Conservation (phyloP, 2,888 invertebrate species). For the Poecilus cupreus region DNA sequence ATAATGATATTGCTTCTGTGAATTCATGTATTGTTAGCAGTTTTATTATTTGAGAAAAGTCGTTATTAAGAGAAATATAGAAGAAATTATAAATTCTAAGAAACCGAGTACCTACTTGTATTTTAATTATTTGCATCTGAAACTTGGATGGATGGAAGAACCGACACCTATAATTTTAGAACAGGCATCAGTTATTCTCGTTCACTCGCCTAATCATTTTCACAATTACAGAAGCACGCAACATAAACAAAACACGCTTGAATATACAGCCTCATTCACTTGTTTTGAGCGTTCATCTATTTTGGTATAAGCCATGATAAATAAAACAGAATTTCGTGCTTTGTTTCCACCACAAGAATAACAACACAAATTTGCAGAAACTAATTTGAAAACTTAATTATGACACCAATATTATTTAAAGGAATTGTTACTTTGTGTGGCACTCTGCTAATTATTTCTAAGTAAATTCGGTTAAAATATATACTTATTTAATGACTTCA, state of each 20-base stretch:
- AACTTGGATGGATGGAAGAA: neutral
- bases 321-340: neutral
- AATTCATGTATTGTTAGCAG: neutral
- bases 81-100: neutral
- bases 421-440: too few species aligned
- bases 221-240: constrained; percentile 33
- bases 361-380: too few species aligned
- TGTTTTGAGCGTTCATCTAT: neutral
- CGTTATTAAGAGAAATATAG: neutral
- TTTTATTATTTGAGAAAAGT: neutral
- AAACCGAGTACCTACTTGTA: neutral
- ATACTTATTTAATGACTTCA: too few species aligned
- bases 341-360: neutral
- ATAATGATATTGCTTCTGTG: neutral
- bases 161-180: constrained; percentile 30
- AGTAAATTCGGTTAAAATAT: too few species aligned
- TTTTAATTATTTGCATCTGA: constrained; percentile 40
- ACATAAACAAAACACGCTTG: neutral
- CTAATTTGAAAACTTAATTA: too few species aligned
- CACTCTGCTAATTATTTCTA: too few species aligned
- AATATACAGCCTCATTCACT: constrained; percentile 7
- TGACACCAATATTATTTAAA: too few species aligned
- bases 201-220: constrained; percentile 24
- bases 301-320: neutral
- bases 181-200: constrained; percentile 16